Percentiles rank a stretch among this genome's conserved stretches.
Conservation (phyloP, 1,140 invertebrate species). For the Drosophila lacertosa region DNA sequence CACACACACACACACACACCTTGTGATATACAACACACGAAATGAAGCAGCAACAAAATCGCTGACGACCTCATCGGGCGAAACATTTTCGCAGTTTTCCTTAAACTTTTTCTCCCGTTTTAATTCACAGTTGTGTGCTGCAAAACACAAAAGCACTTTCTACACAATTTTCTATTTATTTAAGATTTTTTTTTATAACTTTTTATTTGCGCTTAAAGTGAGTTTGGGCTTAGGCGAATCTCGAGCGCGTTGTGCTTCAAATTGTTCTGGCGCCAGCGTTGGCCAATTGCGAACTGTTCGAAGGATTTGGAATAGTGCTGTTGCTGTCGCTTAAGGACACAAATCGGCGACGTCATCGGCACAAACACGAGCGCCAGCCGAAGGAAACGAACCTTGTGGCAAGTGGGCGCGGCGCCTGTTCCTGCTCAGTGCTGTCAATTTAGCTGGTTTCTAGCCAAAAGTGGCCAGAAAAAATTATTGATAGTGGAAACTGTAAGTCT, state of each 20-base stretch:
- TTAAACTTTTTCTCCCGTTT: background rate
- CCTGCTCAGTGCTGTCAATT: background rate
- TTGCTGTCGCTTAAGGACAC: constrained; percentile 52
- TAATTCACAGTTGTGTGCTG: background rate
- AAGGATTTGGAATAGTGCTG: constrained; percentile 35
- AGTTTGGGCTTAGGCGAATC: background rate
- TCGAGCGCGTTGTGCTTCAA: constrained; percentile 6
- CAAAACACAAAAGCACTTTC: constrained; percentile 8
- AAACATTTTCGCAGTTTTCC: constrained; percentile 19
- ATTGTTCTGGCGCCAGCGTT: constrained; percentile 45
- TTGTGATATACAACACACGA: constrained; percentile 50
- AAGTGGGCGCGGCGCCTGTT: constrained; percentile 22
- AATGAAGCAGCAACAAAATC: constrained; percentile 40
- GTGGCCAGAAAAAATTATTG: background rate
- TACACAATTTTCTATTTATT: constrained; percentile 30
- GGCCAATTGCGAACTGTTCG: constrained; percentile 67
- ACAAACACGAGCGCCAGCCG: constrained; percentile 11
- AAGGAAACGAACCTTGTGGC: constrained; percentile 23
- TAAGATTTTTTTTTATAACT: constrained; percentile 6
- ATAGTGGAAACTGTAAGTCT: too few relatives aligned
- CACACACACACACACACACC: constrained; percentile 48
- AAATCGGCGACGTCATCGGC: constrained; percentile 47
- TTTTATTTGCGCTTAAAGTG: background rate
- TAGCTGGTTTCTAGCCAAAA: background rate
- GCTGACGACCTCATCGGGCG: constrained; percentile 22